phyloP scores from a whole-genome alignment of 2,113 vertebrate genomes.

The Lethenteron camtschaticum region DNA sequence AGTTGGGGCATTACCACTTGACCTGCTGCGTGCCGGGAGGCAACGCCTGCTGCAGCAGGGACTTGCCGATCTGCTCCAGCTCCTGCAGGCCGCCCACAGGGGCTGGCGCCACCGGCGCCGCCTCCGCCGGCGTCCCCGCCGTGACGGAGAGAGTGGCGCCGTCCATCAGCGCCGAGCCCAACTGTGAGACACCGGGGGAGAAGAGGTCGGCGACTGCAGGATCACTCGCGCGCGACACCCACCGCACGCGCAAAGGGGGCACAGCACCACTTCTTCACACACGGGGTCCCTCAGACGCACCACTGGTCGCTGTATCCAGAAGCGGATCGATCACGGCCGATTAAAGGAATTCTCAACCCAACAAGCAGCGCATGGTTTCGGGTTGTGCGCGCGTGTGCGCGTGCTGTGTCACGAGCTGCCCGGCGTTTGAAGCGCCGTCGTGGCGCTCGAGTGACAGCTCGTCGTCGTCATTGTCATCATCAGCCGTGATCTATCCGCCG shows the following conservation, averaged over 20 bases:
- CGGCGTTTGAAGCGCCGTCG: no score
- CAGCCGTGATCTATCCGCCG: no score
- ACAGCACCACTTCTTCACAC: no score
- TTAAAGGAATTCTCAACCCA: no score
- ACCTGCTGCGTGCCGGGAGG: constrained; percentile 68
- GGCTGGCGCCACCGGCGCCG: constrained; percentile 6
- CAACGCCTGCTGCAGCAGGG: constrained; percentile 62
- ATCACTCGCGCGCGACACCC: constrained; percentile 20
- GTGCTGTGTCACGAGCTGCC: no score
- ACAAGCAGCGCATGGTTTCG: no score
- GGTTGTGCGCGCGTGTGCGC: no score
- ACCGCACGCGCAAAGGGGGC: constrained; percentile 14
- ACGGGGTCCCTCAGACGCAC: constrained; percentile 9
- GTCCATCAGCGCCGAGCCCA: no score
- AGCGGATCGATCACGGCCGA: no score
- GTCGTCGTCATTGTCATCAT: no score
- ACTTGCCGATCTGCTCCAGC: constrained; percentile 69
- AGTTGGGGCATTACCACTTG: constrained; percentile 38
- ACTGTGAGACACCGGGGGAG: constrained; percentile 8
- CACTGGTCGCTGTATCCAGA: constrained; percentile 20
- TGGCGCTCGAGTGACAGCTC: no score
- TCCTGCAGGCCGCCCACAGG: constrained; percentile 48
- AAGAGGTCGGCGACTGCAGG: constrained; percentile 12
- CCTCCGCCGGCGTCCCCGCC: background rate
- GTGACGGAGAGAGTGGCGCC: no score